These are phyloP conservation scores for Discoglossus pictus DNA, from an alignment of 2,797 vertebrate species.

Conservation along the genomic window DNA sequence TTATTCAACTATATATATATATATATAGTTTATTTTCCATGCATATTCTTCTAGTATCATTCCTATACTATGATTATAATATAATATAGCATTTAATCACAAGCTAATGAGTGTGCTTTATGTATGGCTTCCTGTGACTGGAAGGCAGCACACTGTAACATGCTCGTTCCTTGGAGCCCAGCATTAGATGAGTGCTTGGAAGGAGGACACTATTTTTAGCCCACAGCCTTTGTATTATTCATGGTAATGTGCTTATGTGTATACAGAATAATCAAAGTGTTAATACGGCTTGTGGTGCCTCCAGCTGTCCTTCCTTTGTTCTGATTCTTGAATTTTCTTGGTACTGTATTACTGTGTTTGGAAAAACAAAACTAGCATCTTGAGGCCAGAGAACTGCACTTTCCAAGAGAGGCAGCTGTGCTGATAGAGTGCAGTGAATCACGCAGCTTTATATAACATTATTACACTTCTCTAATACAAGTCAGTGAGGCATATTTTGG, in stretches of 20 bases:
- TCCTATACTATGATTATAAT: no score
- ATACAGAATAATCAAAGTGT: not conserved
- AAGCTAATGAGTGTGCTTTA: no score
- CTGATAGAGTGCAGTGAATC: no score
- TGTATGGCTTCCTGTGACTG: conserved; percentile 18
- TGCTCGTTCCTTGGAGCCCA: not conserved
- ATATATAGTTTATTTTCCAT: no score
- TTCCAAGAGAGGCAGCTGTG: no score
- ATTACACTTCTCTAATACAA: no score
- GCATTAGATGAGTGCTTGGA: not conserved
- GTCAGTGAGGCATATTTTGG: no score
- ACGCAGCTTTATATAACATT: no score
- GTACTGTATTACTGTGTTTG: conserved; percentile 3
- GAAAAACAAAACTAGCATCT: not conserved
- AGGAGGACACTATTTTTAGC: conserved; percentile 22
- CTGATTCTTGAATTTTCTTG: not conserved
- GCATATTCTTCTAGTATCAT: no score
- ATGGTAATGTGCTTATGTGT: not conserved
- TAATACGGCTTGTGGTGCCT: not conserved
- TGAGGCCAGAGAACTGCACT: not conserved
- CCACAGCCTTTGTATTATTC: not conserved
- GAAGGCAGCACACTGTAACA: not conserved
- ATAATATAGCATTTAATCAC: no score
- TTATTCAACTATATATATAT: no score
- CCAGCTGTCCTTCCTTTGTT: conserved; percentile 5